Percentiles rank a stretch among this genome's conserved stretches.
Conservation (phyloP, 2,113 vertebrate genomes). For the Notiomystis cincta region DNA sequence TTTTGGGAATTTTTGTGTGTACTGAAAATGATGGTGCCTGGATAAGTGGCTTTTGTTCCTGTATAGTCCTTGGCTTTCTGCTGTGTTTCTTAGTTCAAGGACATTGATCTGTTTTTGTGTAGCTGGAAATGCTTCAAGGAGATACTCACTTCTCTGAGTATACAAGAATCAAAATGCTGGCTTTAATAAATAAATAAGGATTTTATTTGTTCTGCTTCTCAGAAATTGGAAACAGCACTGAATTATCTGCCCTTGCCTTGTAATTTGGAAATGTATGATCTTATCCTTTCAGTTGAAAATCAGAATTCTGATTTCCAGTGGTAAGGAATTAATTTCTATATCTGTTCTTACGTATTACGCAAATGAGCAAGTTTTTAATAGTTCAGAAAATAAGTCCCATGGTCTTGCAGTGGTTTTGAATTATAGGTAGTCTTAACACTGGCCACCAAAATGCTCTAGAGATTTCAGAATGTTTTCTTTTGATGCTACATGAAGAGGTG, state of each 20-base stretch:
- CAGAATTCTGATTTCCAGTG: background rate
- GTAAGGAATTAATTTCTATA: background rate
- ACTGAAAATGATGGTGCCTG: background rate
- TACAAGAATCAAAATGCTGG: background rate
- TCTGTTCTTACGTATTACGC: background rate
- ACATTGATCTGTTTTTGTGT: background rate
- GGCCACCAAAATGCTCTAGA: background rate
- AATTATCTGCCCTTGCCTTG: background rate
- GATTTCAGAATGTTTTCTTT: background rate
- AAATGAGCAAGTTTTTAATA: background rate
- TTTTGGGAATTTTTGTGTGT: background rate
- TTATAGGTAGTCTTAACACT: background rate
- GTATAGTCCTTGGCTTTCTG: background rate
- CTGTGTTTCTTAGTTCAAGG: background rate
- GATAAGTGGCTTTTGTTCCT: background rate
- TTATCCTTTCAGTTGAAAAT: background rate
- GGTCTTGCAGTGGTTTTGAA: background rate
- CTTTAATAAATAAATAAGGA: background rate
- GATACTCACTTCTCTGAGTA: background rate
- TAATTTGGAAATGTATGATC: background rate
- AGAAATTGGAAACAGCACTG: background rate
- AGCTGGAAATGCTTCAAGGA: background rate
- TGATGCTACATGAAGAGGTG: background rate
- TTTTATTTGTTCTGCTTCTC: constrained; percentile 4
- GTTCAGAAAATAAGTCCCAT: background rate